phyloP scores from a whole-genome alignment of 2,113 vertebrate genomes.

The Oplegnathus fasciatus region DNA sequence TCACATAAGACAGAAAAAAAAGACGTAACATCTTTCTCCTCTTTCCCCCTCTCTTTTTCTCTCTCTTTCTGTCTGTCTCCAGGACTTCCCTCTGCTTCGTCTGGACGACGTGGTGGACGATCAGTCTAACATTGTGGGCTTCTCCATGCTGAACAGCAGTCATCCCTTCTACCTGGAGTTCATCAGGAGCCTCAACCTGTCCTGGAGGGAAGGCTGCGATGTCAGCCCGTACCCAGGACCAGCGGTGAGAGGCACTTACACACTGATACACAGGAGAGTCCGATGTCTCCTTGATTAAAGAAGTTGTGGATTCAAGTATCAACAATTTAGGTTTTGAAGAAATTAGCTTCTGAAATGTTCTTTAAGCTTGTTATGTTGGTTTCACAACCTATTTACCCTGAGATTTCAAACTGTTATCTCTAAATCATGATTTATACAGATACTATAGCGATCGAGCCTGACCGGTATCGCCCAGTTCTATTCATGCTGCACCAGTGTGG shows the following conservation, averaged over 20 bases:
- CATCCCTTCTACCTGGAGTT: conserved; percentile 94
- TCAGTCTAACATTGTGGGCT: conserved; percentile 91
- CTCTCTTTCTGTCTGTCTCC: background rate
- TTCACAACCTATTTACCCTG: too few species aligned
- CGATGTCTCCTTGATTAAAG: too few species aligned
- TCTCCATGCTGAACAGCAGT: conserved; percentile 91
- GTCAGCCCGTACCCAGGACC: conserved; percentile 81
- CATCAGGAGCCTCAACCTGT: conserved; percentile 91
- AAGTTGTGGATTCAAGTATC: too few species aligned
- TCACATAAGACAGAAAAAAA: background rate
- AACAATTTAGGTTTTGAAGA: too few species aligned
- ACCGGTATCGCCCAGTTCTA: too few species aligned
- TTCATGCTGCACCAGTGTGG: too few species aligned
- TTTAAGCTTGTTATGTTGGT: too few species aligned
- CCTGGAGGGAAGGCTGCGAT: conserved; percentile 92
- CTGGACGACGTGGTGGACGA: conserved; percentile 89
- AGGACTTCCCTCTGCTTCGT: conserved; percentile 92
- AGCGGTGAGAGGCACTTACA: conserved; percentile 52
- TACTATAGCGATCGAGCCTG: too few species aligned
- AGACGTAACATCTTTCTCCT: background rate
- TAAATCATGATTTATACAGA: too few species aligned
- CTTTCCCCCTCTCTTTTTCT: background rate
- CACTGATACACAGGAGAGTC: too few species aligned
- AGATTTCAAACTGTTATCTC: too few species aligned
- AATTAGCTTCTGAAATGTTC: too few species aligned